Conservation (phyloP, 2,888 invertebrate species). For the Hofmannophila pseudospretella region DNA sequence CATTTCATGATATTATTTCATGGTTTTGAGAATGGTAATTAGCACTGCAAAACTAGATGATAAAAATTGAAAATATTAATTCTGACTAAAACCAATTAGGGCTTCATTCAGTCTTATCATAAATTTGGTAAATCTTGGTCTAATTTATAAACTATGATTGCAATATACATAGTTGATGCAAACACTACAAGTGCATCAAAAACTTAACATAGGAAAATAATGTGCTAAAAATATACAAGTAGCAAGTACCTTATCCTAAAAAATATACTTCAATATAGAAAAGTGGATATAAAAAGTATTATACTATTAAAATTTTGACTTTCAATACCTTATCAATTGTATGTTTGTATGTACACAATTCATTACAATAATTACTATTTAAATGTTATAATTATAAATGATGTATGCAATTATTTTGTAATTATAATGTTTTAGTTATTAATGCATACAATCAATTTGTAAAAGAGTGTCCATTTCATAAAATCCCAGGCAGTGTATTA, state of each 20-base stretch:
- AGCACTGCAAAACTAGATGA: too few relatives aligned
- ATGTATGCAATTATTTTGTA: too few relatives aligned
- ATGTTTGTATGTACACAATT: constrained; percentile 34
- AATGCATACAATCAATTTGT: constrained; percentile 19
- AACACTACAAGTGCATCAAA: constrained; percentile 32
- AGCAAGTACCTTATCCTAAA: constrained; percentile 48
- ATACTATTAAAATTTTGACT: constrained; percentile 30
- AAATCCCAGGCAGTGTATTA: too few relatives aligned
- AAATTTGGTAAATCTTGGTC: too few relatives aligned
- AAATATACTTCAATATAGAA: constrained; percentile 55
- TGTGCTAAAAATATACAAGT: constrained; percentile 53
- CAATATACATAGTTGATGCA: constrained; percentile 28
- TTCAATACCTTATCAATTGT: constrained; percentile 23
- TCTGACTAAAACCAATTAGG: too few relatives aligned
- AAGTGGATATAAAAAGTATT: constrained; percentile 50
- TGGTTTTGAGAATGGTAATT: too few relatives aligned
- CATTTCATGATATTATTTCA: too few relatives aligned
- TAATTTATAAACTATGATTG: too few relatives aligned
- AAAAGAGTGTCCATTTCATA: constrained; percentile 24
- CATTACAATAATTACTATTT: constrained; percentile 12
- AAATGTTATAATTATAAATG: too few relatives aligned
- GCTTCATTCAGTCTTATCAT: too few relatives aligned
- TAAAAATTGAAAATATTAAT: too few relatives aligned
- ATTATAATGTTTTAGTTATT: too few relatives aligned
- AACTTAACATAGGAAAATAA: constrained; percentile 22